A percentile compares a stretch with the other conserved stretches of the same genome.
phyloP scores from a whole-genome alignment of 2,113 vertebrate genomes.

The Hystrix brachyura region DNA sequence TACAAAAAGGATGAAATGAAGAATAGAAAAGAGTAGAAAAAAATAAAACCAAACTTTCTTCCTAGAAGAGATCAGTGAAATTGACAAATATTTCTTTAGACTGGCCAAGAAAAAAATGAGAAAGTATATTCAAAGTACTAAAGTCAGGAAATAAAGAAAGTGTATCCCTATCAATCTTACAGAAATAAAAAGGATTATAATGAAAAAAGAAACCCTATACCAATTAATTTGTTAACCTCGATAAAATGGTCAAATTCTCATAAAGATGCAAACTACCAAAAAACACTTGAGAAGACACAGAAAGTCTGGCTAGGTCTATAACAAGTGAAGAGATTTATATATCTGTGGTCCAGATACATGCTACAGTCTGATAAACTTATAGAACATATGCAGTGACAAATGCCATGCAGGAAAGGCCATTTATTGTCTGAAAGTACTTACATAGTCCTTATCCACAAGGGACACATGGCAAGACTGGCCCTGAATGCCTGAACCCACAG shows the following conservation, averaged over 20 bases:
- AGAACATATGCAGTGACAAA: not conserved
- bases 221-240: not conserved
- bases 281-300: not conserved
- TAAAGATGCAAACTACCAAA: not conserved
- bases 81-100: not conserved
- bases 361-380: not conserved
- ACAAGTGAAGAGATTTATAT: not conserved
- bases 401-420: not conserved
- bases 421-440: not conserved
- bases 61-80: not conserved
- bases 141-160: not conserved
- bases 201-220: not conserved
- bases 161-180: not conserved
- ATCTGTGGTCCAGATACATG: not conserved
- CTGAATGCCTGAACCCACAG: not conserved
- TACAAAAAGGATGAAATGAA: not conserved
- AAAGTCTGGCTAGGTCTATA: not conserved
- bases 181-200: not conserved
- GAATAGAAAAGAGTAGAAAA: not conserved
- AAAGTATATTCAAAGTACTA: not conserved
- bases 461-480: not conserved
- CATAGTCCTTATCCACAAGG: not conserved
- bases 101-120: not conserved
- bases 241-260: not conserved
- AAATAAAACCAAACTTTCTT: not conserved